A percentile compares a stretch with the other conserved stretches of the same genome.
Conservation (phyloP, 1,140 invertebrate genomes). For the Pararge aegeria region DNA sequence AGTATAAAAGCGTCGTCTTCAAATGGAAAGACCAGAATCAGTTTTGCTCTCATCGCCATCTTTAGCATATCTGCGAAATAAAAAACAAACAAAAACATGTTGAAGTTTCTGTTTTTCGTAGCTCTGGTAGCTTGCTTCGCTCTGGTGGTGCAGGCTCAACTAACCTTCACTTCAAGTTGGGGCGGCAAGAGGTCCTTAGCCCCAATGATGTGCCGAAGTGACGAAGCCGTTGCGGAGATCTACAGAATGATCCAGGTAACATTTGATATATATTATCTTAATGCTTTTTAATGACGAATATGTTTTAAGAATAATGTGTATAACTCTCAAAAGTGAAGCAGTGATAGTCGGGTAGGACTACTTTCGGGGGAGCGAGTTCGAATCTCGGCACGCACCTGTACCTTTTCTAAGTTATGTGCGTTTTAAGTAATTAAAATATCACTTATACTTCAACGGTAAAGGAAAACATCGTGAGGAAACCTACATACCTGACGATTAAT, state of each 20-base stretch:
- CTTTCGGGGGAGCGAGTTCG: too few species aligned
- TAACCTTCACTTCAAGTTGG: constrained; percentile 71
- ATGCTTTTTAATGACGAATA: too few species aligned
- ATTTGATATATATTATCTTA: constrained; percentile 1
- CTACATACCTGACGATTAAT: too few species aligned
- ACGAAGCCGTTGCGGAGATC: constrained; percentile 44
- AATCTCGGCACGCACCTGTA: too few species aligned
- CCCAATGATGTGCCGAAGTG: neutral
- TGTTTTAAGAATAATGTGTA: too few species aligned
- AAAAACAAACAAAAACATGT: constrained; percentile 33
- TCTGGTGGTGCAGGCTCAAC: constrained; percentile 47
- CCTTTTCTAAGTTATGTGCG: too few species aligned
- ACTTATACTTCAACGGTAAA: too few species aligned
- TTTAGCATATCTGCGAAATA: neutral
- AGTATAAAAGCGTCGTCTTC: constrained; percentile 11
- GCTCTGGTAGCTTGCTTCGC: constrained; percentile 47
- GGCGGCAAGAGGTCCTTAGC: constrained; percentile 53
- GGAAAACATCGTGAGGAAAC: too few species aligned
- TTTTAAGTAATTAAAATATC: too few species aligned
- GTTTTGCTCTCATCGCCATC: neutral
- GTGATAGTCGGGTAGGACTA: too few species aligned
- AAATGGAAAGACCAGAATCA: constrained; percentile 16
- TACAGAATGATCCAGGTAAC: constrained; percentile 64
- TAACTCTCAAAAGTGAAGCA: too few species aligned
- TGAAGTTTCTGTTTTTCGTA: constrained; percentile 44